Base-by-base conservation (phyloP, 2,113 vertebrate genomes). In the Microcebus tavaratra region DNA sequence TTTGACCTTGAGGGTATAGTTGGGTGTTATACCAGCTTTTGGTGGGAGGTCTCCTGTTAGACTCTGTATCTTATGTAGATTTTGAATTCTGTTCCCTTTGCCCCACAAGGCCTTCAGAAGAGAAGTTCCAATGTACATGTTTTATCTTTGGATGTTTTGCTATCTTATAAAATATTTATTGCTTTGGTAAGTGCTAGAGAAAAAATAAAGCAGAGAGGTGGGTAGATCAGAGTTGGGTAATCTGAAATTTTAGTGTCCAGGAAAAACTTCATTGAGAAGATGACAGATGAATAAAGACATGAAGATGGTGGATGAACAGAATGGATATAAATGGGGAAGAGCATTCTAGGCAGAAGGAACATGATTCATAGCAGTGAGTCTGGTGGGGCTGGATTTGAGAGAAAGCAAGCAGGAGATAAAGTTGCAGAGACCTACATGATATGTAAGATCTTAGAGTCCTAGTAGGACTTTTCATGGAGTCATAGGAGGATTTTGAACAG, bases 21-120 rank as follows among this genome's bases (percentile, higher is more conserved):
- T 4, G 0, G 63, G 85, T 88, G n/a, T 67, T 73, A 27, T 67
- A 67, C 63, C 65, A 79, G 39, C 72, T 61, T 90, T 42, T 65
- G 31, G 17, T 76, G 31, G 80, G 17, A 92, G 31, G 9, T 76
- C 59, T 92, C 34, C 27, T 57, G 1, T 88, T 78, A 92, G 70
- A 89, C 4, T 61, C 34, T 88, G 5, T 45, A 34, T 85, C 36
- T 78, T 72, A 67, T 36, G 31, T 94, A 14, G 34, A 1, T 84
- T 91, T 94, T 88, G 27, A 93, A 73, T 93, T 87, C 59, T 96
- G 34, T 90, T 95, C n/a, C 48, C 61, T 93, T 94, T 79, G 25
- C 18, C 36, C n/a, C 25, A 85, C 14, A 61, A 8, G 42, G 13
- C 23, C 34, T 93, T 97, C 18, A 88, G 29, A 91, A 88, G 14